Evolutionary conservation across 2,888 invertebrate species (phyloP).

Genomic region (Emesis russula): DNA sequence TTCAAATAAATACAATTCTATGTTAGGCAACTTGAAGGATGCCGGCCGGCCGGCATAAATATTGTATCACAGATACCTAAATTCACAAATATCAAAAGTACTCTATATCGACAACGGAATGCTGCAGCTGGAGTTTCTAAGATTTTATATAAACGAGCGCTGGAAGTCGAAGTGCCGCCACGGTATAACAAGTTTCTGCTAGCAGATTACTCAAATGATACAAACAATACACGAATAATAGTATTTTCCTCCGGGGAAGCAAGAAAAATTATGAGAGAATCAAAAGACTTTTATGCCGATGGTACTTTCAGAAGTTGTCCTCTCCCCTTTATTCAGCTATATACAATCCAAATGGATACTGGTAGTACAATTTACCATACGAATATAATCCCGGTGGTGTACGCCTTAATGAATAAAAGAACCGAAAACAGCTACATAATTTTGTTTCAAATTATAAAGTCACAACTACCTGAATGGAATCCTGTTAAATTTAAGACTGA

Average conservation of each 20-base stretch:
- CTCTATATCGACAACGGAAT: slow-evolving; percentile 3
- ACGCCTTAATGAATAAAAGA: too few relatives aligned
- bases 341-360: too few relatives aligned
- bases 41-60: too few relatives aligned
- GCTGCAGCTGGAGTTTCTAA: not conserved
- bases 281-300: too few relatives aligned
- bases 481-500: not conserved
- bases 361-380: too few relatives aligned
- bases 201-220: slow-evolving; percentile 7
- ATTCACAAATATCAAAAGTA: slow-evolving; percentile 10
- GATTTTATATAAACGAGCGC: not conserved
- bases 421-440: not conserved
- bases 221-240: slow-evolving; percentile 12
- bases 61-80: slow-evolving; percentile 1
- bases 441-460: not conserved
- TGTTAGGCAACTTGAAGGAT: not conserved
- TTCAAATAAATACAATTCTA: slow-evolving; percentile 5
- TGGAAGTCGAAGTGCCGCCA: not conserved
- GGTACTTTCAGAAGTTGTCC: too few relatives aligned
- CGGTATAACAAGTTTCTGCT: not conserved
- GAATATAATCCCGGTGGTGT: too few relatives aligned
- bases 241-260: not conserved
- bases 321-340: too few relatives aligned
- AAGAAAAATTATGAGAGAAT: not conserved
- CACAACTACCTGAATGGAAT: not conserved